A percentile compares a stretch with the other conserved stretches of the same genome.
phyloP scores from a whole-genome alignment of 2,797 vertebrate genomes.

The Alauda arvensis region DNA sequence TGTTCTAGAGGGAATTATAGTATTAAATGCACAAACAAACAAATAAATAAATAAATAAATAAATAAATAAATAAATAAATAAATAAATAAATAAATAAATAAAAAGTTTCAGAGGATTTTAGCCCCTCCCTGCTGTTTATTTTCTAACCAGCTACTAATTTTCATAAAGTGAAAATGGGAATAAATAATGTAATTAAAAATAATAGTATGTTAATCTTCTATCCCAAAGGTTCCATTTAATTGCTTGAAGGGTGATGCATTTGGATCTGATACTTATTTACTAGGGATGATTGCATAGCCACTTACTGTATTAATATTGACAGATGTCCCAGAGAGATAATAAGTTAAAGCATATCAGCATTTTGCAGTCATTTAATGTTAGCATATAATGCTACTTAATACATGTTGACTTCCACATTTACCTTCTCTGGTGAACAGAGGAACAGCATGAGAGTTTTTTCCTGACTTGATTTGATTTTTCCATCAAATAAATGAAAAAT shows the following conservation, averaged over 20 bases:
- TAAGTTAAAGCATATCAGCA: slow-evolving; percentile 34
- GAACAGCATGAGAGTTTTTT: neutral
- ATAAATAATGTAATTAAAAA: slow-evolving; percentile 45
- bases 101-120: neutral
- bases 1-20: neutral
- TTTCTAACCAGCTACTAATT: slow-evolving; percentile 16
- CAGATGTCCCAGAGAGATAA: slow-evolving; percentile 60
- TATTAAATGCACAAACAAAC: neutral
- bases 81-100: neutral
- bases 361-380: slow-evolving; percentile 31
- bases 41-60: neutral
- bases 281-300: slow-evolving; percentile 37
- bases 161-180: slow-evolving; percentile 36
- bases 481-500: neutral
- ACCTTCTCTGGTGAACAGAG: neutral
- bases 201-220: slow-evolving; percentile 53
- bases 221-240: slow-evolving; percentile 28
- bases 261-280: slow-evolving; percentile 53
- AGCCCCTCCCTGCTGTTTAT: neutral
- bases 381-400: slow-evolving; percentile 30
- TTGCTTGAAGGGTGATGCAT: slow-evolving; percentile 29
- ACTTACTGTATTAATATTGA: slow-evolving; percentile 65
- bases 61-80: neutral
- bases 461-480: neutral
- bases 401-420: slow-evolving; percentile 17